Percentiles rank a stretch among this genome's conserved stretches.
Evolutionary conservation across 2,888 invertebrate genomes (phyloP).

Genomic region (Pammene fasciana): DNA sequence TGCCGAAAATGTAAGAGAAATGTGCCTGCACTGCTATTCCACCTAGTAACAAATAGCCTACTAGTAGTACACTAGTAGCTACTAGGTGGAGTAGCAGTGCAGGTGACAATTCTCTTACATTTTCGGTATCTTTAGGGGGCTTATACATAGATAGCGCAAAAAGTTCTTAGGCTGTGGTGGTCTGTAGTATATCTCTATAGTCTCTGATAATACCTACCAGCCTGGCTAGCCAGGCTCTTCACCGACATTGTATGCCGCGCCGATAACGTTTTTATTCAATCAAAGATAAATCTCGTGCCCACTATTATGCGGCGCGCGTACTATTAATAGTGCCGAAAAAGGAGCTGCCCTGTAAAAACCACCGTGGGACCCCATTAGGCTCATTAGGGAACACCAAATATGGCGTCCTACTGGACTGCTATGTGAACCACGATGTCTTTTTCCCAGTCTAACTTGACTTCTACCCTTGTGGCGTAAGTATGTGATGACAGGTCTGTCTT

Average conservation of each 20-base stretch:
- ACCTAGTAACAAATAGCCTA: no score
- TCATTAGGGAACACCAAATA: slow-evolving; percentile 30
- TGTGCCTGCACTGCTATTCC: no score
- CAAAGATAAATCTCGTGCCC: slow-evolving; percentile 19
- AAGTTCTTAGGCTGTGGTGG: no score
- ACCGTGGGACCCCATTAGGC: slow-evolving; percentile 31
- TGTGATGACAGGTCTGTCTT: not conserved
- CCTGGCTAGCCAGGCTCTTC: no score
- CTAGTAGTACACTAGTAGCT: no score
- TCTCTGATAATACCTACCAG: no score
- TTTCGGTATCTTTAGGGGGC: no score
- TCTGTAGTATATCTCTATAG: no score
- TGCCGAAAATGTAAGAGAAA: no score
- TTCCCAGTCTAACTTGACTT: not conserved
- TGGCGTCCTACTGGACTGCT: slow-evolving; percentile 2
- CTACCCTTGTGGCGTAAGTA: not conserved
- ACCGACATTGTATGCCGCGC: slow-evolving; percentile 1
- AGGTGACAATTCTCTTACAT: no score
- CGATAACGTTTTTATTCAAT: slow-evolving; percentile 18
- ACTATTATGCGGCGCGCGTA: slow-evolving; percentile 20
- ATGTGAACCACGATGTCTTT: not conserved
- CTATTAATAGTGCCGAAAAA: slow-evolving; percentile 32
- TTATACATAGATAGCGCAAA: no score
- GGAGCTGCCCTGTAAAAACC: slow-evolving; percentile 28
- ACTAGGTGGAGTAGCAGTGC: no score